A percentile compares a stretch with the other conserved stretches of the same genome.
These are phyloP conservation scores for Myotis yumanensis DNA, from an alignment of 2,113 vertebrate genomes.

Conservation along the genomic window DNA sequence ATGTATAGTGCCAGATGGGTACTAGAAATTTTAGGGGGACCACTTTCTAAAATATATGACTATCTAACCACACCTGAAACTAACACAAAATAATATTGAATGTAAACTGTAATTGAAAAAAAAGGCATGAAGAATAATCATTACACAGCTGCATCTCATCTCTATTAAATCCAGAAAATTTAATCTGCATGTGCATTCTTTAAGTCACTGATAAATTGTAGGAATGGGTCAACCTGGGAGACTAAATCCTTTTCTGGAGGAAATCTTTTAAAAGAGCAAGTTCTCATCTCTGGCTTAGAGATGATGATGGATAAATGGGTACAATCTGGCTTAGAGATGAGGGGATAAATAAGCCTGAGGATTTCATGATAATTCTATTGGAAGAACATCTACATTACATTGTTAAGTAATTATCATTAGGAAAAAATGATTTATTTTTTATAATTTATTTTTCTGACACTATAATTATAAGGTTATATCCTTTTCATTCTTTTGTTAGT, in stretches of 20 bases:
- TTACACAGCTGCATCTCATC: neutral
- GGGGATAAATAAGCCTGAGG: neutral
- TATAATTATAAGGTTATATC: neutral
- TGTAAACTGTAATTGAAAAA: neutral
- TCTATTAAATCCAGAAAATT: constrained; percentile 23
- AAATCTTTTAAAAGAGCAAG: neutral
- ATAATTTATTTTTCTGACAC: neutral
- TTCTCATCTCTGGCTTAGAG: neutral
- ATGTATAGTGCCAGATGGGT: neutral
- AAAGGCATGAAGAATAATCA: neutral
- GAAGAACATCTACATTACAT: neutral
- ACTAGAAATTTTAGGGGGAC: neutral
- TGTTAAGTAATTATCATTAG: neutral
- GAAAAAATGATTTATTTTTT: neutral
- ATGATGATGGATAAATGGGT: neutral
- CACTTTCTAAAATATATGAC: neutral
- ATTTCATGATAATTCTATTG: neutral
- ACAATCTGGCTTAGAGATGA: no score
- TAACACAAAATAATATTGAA: neutral
- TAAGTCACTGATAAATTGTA: neutral
- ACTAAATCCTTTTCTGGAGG: neutral
- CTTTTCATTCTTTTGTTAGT: neutral
- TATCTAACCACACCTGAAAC: neutral
- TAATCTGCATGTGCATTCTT: neutral
- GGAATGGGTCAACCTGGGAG: neutral